A percentile compares a stretch with the other conserved stretches of the same genome.
These are phyloP conservation scores for Mus caroli DNA, from an alignment of 2,797 vertebrate genomes.

Conservation along the genomic window DNA sequence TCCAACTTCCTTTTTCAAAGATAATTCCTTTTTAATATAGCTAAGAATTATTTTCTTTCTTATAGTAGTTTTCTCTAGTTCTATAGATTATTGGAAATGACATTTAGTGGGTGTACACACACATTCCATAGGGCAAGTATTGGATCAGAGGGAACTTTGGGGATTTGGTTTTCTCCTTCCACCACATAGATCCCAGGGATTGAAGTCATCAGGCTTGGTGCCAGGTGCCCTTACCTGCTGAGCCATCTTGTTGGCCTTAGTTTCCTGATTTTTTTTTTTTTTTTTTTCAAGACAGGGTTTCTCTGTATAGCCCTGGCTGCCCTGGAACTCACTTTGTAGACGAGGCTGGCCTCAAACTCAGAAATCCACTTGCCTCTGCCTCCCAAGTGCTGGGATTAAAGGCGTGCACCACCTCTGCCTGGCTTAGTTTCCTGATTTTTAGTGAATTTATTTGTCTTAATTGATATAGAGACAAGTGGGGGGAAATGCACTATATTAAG, in stretches of 20 bases:
- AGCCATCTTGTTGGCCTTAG: not conserved
- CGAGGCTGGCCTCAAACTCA: too few relatives aligned
- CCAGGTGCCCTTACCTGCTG: not conserved
- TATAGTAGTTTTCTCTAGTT: constrained; percentile 43
- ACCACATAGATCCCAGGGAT: too few relatives aligned
- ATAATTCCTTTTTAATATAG: constrained; percentile 65
- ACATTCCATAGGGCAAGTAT: not conserved
- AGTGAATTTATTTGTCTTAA: constrained; percentile 39
- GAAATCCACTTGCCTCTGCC: not conserved
- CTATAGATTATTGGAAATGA: not conserved
- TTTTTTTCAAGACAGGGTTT: too few relatives aligned
- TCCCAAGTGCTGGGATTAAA: too few relatives aligned
- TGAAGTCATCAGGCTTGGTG: not conserved
- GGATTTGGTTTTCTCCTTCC: not conserved
- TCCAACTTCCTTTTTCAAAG: constrained; percentile 51
- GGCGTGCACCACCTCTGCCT: too few relatives aligned
- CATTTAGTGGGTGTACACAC: not conserved
- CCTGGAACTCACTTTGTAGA: too few relatives aligned
- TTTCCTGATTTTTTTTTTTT: not conserved
- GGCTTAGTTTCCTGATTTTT: not conserved
- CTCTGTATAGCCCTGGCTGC: too few relatives aligned
- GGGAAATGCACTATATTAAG: constrained; percentile 4
- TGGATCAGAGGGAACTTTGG: not conserved
- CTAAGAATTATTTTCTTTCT: constrained; percentile 28
- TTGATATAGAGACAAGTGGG: constrained; percentile 40